Evolutionary conservation across 2,888 invertebrate species (phyloP), one percentile per base, ranked within the genome.

Genomic region (Chrysolina americana): DNA sequence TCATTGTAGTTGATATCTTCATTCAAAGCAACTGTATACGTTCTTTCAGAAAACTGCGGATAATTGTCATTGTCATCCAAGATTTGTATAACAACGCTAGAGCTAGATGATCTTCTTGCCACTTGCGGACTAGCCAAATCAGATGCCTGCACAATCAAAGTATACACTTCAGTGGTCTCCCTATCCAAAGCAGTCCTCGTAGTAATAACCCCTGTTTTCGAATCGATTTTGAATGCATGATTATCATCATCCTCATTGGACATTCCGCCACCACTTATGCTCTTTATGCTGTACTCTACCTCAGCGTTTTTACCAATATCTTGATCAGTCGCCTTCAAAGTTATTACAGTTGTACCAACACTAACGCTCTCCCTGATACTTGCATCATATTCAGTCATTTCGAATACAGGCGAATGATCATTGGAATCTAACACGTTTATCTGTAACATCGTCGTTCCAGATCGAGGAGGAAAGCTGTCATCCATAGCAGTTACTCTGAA

Each of bases 351-450:
- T 0, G 96, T 94, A 0, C 97, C 97, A 0, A 96, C 92, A 11
- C 95, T 94, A 0, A 96, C 95, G 5, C 96, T 95, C 87, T 99
- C 99, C 28, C 96, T 89, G 0, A 98, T 93, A 15, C 94, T 93
- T 0, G 97, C 94, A 82, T 96, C 96, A 87, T 98, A 98, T 81
- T 95, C 94, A 73, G 93, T 93, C 88, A 95, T 93, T 87, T 98
- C 98, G 87, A 99, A 99, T 6, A 93, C 92, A 0, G 99, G 99
- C 21, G 94, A 92, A 85, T 99, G 98, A 88, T 99, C 99, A 87
- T 99, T 99, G 79, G 96, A 95, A 87, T 99, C 99, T 70, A 96
- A 88, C 0, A 99, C 98, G 86, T 96, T 96, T 70, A 99, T 96
- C 89, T 94, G 94, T 9, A 98, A 89, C 41, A 96, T 98, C 15